Evolutionary conservation across 2,113 vertebrate genomes (phyloP), one percentile per base, ranked within the genome.

Genomic region (Glaucomys volans): DNA sequence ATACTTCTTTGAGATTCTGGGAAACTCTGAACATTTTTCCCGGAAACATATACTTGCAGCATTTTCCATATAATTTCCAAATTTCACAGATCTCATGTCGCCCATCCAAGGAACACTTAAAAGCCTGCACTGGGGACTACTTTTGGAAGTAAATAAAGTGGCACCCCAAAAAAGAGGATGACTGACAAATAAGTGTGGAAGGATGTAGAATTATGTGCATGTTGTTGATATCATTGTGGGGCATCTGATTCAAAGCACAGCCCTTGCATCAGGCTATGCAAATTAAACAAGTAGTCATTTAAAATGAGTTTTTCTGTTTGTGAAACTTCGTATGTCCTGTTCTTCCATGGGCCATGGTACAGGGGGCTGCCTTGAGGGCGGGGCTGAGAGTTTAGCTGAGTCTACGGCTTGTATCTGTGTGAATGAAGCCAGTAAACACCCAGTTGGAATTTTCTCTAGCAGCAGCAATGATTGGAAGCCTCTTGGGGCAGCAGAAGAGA

Each of bases 41-140:
- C 42, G 52, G 64, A 92, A 52, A 95, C 72, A 71, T 71, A 16
- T 85, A n/a, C 18, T 52, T 72, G 52, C 6, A 81, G 13, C 17
- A n/a, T 91, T 91, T 97, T 89, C 57, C 40, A 18, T 76, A 57
- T 47, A 64, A 92, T 76, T 80, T 90, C 52, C 86, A 62, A 96
- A 24, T 72, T 91, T 90, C n/a, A 54, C 14, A 71, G 64, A 87
- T 90, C 26, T 67, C 59, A 32, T 7, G 52, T 71, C 77, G 35
- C 80, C 57, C 32, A 80, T 94, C 75, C 28, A 76, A 64, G 22
- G 47, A 90, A 80, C 81, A 50, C 66, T 67, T 89, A 81, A 86
- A 75, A 90, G 4, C 32, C 30, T 35, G 37, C 57, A 64, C 84
- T 87, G 90, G 42, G 42, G 92, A 59, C 37, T 79, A n/a, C 16